phyloP scores from a whole-genome alignment of 2,888 invertebrate species.

The Uloborus plumipes region DNA sequence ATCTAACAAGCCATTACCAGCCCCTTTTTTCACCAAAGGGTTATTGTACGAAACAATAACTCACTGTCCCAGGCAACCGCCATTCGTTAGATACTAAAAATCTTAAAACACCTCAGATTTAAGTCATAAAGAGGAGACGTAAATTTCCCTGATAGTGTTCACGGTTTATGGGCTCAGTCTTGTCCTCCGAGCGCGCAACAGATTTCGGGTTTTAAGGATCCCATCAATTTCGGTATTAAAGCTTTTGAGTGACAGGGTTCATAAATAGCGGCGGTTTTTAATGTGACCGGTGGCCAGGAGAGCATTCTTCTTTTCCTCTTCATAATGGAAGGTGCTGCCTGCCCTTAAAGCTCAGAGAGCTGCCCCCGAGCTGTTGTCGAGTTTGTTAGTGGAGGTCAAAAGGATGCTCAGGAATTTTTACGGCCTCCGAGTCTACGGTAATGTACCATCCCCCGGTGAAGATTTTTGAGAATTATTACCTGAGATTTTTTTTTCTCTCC shows the following conservation, averaged over 20 bases:
- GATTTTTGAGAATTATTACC: too few species aligned
- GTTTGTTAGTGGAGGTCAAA: constrained; percentile 7
- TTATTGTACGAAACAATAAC: too few species aligned
- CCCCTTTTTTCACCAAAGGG: too few species aligned
- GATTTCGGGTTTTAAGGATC: constrained; percentile 45
- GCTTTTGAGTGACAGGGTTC: constrained; percentile 46
- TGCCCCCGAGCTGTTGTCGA: too few species aligned
- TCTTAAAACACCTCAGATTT: constrained; percentile 37
- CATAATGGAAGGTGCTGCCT: constrained; percentile 30
- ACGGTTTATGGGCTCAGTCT: constrained; percentile 30
- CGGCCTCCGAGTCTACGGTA: too few species aligned
- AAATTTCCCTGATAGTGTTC: constrained; percentile 32
- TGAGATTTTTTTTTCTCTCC: too few species aligned
- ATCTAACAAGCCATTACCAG: too few species aligned
- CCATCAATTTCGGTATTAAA: constrained; percentile 59
- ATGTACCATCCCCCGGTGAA: too few species aligned
- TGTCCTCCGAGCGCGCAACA: constrained; percentile 33
- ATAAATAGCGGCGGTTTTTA: constrained; percentile 45
- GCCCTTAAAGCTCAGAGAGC: not conserved
- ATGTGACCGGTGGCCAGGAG: constrained; percentile 22
- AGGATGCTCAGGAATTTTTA: too few species aligned
- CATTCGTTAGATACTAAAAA: constrained; percentile 15
- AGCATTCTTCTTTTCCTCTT: not conserved
- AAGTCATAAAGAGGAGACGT: constrained; percentile 30
- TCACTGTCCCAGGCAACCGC: too few species aligned